phyloP scores from a whole-genome alignment of 2,113 vertebrate species.

The Callipepla californica region DNA sequence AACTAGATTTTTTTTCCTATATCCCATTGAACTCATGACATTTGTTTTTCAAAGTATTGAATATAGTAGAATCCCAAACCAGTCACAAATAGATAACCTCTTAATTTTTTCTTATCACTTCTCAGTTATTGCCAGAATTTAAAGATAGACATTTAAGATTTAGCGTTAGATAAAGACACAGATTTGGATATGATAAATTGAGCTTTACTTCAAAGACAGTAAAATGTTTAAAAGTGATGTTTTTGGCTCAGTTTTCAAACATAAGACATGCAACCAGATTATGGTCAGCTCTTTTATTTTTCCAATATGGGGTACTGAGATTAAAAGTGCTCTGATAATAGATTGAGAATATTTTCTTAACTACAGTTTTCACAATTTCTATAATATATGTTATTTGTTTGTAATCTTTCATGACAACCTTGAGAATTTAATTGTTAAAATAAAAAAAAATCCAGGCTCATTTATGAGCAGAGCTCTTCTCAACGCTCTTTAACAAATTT shows the following conservation, averaged over 20 bases:
- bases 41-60: neutral
- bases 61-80: neutral
- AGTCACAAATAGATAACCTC: neutral
- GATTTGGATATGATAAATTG: neutral
- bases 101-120: neutral
- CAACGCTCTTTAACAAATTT: neutral
- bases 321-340: neutral
- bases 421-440: neutral
- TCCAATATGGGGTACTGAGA: neutral
- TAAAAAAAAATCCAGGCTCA: neutral
- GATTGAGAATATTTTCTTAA: neutral
- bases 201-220: neutral
- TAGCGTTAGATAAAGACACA: neutral
- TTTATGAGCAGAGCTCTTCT: neutral
- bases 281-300: neutral
- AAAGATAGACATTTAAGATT: neutral
- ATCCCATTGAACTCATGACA: neutral
- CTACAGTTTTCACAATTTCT: neutral
- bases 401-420: fast-evolving
- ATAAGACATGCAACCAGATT: neutral
- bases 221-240: neutral
- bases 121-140: neutral
- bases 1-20: neutral
- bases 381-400: neutral
- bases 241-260: neutral